Percentiles rank a stretch among this genome's conserved stretches.
Conservation (phyloP, 2,888 invertebrate species). For the Opisthograptis luteolata region DNA sequence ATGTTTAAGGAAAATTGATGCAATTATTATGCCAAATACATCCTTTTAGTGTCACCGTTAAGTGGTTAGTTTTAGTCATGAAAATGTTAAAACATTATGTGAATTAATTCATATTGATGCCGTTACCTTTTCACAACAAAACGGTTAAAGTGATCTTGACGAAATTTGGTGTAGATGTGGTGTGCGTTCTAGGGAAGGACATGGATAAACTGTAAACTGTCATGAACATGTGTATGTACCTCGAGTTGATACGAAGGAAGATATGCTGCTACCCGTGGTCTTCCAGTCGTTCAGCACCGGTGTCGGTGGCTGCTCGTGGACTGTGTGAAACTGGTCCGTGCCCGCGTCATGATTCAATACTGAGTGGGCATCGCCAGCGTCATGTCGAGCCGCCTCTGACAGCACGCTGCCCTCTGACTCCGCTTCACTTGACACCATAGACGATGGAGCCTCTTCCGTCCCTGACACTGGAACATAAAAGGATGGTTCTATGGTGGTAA, state of each 20-base stretch:
- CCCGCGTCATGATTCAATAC: slow-evolving; percentile 44
- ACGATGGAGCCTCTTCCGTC: slow-evolving; percentile 76
- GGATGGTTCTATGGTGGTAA: too few species aligned
- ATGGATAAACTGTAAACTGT: too few species aligned
- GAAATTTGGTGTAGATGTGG: too few species aligned
- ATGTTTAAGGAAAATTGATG: too few species aligned
- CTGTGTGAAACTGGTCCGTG: slow-evolving; percentile 40
- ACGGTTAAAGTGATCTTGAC: too few species aligned
- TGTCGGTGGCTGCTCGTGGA: slow-evolving; percentile 49
- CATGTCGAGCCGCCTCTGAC: slow-evolving; percentile 61
- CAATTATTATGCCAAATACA: too few species aligned
- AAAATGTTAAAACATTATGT: too few species aligned
- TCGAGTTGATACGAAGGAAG: slow-evolving; percentile 66
- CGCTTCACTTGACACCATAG: slow-evolving; percentile 78
- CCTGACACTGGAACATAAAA: slow-evolving; percentile 54
- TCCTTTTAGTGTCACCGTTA: too few species aligned
- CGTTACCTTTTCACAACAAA: too few species aligned
- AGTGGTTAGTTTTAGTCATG: too few species aligned
- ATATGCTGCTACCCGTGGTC: slow-evolving; percentile 51
- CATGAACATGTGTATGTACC: slow-evolving; percentile 43
- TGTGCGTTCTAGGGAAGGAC: too few species aligned
- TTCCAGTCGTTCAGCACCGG: slow-evolving; percentile 57
- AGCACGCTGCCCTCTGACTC: slow-evolving; percentile 74
- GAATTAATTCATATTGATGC: too few species aligned
- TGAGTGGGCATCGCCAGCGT: slow-evolving; percentile 42